Evolutionary conservation across 2,113 vertebrate species (phyloP).

Genomic region (Mungos mungo): DNA sequence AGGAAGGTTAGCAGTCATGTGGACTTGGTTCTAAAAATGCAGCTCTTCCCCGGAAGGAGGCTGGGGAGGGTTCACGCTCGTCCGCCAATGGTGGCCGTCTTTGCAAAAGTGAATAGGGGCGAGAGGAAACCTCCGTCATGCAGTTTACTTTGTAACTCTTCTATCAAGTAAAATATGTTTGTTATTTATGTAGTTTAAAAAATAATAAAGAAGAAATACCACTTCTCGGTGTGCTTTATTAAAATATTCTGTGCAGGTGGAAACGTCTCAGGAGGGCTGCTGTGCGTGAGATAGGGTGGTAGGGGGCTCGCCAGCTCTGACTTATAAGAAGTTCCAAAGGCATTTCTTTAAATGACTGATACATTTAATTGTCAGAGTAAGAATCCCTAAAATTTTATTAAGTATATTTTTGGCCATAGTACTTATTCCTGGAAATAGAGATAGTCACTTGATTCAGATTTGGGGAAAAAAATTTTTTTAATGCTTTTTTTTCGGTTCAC

Average conservation of each 20-base stretch:
- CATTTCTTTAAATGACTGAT: constrained; percentile 25
- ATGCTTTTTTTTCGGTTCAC: constrained; percentile 30
- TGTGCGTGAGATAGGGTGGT: background rate
- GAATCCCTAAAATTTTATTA: constrained; percentile 48
- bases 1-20: background rate
- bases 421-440: constrained; percentile 13
- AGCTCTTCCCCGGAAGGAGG: background rate
- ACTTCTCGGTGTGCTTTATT: background rate
- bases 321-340: constrained; percentile 15
- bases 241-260: background rate
- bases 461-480: background rate
- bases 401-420: constrained; percentile 54
- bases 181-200: background rate
- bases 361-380: constrained; percentile 34
- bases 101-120: background rate
- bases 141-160: background rate
- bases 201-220: background rate
- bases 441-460: constrained; percentile 60
- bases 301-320: background rate
- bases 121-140: background rate
- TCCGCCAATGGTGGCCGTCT: background rate
- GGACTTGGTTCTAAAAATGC: background rate
- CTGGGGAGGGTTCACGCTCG: background rate
- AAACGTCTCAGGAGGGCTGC: background rate
- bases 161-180: background rate